phyloP scores from a whole-genome alignment of 2,113 vertebrate genomes.

The Colossoma macropomum region DNA sequence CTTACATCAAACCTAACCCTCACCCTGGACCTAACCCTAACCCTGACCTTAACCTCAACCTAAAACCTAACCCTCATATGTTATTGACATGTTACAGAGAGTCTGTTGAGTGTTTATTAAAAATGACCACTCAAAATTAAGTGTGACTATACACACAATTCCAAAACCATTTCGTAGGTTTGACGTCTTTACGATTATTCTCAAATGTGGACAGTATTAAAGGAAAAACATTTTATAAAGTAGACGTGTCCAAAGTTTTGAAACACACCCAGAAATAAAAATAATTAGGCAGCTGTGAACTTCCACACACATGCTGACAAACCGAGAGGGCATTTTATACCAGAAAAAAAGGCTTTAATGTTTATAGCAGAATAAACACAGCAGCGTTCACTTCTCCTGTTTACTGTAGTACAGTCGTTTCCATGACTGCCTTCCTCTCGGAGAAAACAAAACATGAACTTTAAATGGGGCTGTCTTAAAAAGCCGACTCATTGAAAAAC shows the following conservation, averaged over 20 bases:
- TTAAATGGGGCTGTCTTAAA: constrained; percentile 33
- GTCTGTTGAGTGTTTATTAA: too few species aligned
- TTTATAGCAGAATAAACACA: constrained; percentile 44
- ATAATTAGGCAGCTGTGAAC: not conserved
- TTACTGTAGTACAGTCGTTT: constrained; percentile 36
- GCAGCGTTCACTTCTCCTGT: constrained; percentile 39
- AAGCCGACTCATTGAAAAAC: constrained; percentile 42
- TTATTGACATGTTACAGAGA: too few species aligned
- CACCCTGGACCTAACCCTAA: too few species aligned
- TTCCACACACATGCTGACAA: constrained; percentile 1
- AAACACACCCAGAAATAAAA: constrained; percentile 9
- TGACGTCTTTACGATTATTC: too few species aligned
- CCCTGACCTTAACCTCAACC: too few species aligned
- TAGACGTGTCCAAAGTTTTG: not conserved
- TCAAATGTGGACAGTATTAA: too few species aligned
- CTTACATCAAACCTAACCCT: too few species aligned
- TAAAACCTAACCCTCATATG: too few species aligned
- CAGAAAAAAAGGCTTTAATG: constrained; percentile 28
- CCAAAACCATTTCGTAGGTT: too few species aligned
- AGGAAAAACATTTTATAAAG: too few species aligned
- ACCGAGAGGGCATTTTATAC: constrained; percentile 17
- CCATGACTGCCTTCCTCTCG: constrained; percentile 38
- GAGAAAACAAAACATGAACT: constrained; percentile 47
- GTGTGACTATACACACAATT: too few species aligned
- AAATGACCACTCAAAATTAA: too few species aligned